Conservation (phyloP, 2,113 vertebrate genomes). For the Sander lucioperca region DNA sequence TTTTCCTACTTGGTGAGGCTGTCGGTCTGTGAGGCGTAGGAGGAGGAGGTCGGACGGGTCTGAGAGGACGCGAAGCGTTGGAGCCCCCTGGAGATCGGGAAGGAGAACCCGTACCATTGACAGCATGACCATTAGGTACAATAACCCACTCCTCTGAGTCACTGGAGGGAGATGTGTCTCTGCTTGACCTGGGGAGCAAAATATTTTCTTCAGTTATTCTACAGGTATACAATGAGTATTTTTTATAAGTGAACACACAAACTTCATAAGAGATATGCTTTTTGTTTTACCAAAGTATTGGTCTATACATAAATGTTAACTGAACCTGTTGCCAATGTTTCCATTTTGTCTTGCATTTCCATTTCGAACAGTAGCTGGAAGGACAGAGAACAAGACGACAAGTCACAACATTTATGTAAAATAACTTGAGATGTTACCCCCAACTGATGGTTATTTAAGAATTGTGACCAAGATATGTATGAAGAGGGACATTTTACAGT, state of each 20-base stretch:
- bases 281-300: neutral
- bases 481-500: neutral
- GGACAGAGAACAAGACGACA: neutral
- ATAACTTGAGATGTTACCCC: neutral
- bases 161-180: conserved; percentile 84
- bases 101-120: conserved; percentile 86
- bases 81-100: conserved; percentile 87
- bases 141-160: conserved; percentile 88
- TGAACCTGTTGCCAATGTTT: conserved; percentile 76
- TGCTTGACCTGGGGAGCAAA: conserved; percentile 80
- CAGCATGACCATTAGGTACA: conserved; percentile 81
- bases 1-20: conserved; percentile 80
- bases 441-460: neutral
- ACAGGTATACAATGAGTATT: neutral
- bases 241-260: neutral
- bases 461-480: neutral
- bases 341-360: conserved; percentile 84
- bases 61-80: conserved; percentile 85
- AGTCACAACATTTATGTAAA: neutral
- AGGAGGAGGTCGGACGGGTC: conserved; percentile 89
- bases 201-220: neutral
- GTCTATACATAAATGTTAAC: conserved; percentile 6
- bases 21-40: conserved; percentile 87
- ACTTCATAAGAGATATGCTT: neutral
- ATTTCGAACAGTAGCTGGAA: conserved; percentile 84